Percentiles rank a stretch among this genome's conserved stretches.
Evolutionary conservation across 2,888 invertebrate species (phyloP).

Genomic region (Cryptus viduatorius): DNA sequence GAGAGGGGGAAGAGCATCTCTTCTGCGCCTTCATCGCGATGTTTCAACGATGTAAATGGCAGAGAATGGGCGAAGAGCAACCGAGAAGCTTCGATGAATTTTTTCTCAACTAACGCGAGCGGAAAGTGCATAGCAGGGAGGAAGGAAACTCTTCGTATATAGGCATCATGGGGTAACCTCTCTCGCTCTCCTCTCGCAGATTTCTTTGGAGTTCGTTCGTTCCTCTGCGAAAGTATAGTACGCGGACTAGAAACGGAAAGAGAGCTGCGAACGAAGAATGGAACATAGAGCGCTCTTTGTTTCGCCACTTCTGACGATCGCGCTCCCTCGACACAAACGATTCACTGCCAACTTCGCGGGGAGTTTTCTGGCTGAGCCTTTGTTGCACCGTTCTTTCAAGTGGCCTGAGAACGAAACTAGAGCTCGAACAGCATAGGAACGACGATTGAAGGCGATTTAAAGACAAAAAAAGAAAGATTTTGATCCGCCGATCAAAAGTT

Average conservation of each 20-base stretch:
- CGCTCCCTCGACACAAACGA: constrained; percentile 26
- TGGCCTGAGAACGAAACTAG: constrained; percentile 16
- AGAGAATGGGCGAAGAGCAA: constrained; percentile 1
- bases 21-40: constrained; percentile 40
- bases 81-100: constrained; percentile 13
- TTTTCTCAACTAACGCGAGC: constrained; percentile 41
- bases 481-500: too few species aligned
- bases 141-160: constrained; percentile 20
- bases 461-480: too few species aligned
- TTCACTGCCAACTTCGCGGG: constrained; percentile 32
- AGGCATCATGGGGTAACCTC: not conserved
- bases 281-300: constrained; percentile 44
- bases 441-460: not conserved
- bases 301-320: constrained; percentile 51
- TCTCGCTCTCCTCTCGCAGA: not conserved
- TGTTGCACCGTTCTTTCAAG: constrained; percentile 33
- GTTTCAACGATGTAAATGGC: constrained; percentile 41
- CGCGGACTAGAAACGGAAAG: constrained; percentile 16
- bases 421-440: not conserved
- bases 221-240: constrained; percentile 1
- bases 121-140: constrained; percentile 42
- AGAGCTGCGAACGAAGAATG: constrained; percentile 4
- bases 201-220: constrained; percentile 7
- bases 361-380: constrained; percentile 31
- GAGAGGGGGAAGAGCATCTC: constrained; percentile 16